These are phyloP conservation scores for Synanthedon formicaeformis DNA, from an alignment of 2,888 invertebrate genomes.

Conservation along the genomic window DNA sequence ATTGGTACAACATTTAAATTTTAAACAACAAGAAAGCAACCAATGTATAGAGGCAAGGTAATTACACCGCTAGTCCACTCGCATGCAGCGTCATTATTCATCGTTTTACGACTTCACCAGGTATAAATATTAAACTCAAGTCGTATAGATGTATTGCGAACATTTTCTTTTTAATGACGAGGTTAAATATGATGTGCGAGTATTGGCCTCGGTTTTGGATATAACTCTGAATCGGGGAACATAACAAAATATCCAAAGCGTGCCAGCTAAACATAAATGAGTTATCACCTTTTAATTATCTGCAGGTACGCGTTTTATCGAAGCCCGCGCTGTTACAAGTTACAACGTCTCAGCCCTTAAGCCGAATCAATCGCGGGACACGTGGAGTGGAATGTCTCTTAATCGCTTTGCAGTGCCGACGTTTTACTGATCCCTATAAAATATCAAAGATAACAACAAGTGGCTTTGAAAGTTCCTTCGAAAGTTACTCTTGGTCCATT, in stretches of 20 bases:
- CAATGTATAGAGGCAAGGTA: slow-evolving; percentile 60
- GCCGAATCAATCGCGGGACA: slow-evolving; percentile 19
- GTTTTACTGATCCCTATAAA: slow-evolving; percentile 69
- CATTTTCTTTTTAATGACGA: slow-evolving; percentile 68
- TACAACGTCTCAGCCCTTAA: slow-evolving; percentile 22
- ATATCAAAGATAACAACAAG: slow-evolving; percentile 68
- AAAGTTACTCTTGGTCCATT: slow-evolving; percentile 38
- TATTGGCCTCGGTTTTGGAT: slow-evolving; percentile 43
- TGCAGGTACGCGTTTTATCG: slow-evolving; percentile 50
- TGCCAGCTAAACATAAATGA: slow-evolving; percentile 36
- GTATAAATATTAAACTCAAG: slow-evolving; percentile 69
- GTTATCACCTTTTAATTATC: slow-evolving; percentile 59
- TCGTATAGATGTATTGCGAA: slow-evolving; percentile 69
- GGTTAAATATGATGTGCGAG: slow-evolving; percentile 62
- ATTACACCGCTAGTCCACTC: slow-evolving; percentile 67
- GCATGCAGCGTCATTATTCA: slow-evolving; percentile 68
- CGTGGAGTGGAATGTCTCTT: slow-evolving; percentile 61
- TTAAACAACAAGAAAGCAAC: slow-evolving; percentile 61
- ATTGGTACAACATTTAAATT: slow-evolving; percentile 46
- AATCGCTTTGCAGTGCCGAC: slow-evolving; percentile 61
- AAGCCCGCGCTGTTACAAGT: slow-evolving; percentile 26
- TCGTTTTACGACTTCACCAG: slow-evolving; percentile 68
- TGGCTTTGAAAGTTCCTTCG: slow-evolving; percentile 45
- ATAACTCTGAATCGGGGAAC: slow-evolving; percentile 33
- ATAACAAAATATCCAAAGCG: slow-evolving; percentile 46